These are phyloP conservation scores for Resseliella maxima DNA, from an alignment of 2,888 invertebrate species.

Conservation along the genomic window DNA sequence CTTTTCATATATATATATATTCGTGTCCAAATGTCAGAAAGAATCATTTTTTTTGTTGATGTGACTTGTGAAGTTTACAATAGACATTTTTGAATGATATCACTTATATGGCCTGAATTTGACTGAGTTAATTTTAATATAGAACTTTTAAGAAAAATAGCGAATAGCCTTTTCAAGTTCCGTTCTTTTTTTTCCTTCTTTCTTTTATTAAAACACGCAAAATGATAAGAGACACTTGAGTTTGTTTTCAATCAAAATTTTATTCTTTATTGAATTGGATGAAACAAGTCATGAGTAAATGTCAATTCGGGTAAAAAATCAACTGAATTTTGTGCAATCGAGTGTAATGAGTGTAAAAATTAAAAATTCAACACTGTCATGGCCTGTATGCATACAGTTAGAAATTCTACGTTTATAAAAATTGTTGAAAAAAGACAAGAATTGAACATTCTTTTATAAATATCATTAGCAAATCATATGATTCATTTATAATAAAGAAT, in stretches of 20 bases:
- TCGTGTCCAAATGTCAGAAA: too few species aligned
- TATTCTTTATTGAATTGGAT: neutral
- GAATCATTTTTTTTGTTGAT: neutral
- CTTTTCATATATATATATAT: neutral
- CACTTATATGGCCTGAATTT: neutral
- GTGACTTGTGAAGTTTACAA: neutral
- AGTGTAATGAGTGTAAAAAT: too few species aligned
- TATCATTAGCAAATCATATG: too few species aligned
- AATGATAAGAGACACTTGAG: neutral
- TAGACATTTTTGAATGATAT: neutral
- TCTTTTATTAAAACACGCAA: neutral
- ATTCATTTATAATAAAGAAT: too few species aligned
- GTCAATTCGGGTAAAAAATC: neutral
- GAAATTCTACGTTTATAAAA: too few species aligned
- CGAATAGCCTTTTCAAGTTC: neutral
- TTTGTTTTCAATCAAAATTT: neutral
- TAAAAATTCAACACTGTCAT: too few species aligned
- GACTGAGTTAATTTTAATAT: neutral
- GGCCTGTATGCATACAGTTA: too few species aligned
- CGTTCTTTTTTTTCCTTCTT: neutral
- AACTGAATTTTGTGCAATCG: too few species aligned
- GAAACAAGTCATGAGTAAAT: neutral
- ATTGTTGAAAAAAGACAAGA: too few species aligned
- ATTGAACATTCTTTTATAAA: too few species aligned
- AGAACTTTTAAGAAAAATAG: neutral